These are phyloP conservation scores for Percopsis transmontana DNA, from an alignment of 2,113 vertebrate genomes.

Conservation along the genomic window DNA sequence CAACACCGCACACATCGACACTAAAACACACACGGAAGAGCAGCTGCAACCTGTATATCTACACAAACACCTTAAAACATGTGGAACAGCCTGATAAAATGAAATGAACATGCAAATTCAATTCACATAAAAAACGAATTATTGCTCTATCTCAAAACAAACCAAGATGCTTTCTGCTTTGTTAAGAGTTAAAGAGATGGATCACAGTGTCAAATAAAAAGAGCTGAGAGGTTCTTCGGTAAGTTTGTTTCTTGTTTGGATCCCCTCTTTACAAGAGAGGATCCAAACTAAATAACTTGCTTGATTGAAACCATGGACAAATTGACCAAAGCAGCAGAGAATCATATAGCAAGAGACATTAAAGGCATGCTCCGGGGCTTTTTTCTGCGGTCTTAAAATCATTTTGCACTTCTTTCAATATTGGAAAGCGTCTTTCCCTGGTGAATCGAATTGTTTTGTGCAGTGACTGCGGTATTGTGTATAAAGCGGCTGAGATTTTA, in stretches of 20 bases:
- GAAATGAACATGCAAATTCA: slow-evolving; percentile 14
- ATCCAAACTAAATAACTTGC: slow-evolving; percentile 58
- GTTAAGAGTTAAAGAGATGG: slow-evolving; percentile 14
- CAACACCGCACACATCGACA: slow-evolving; percentile 5
- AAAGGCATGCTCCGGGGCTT: slow-evolving; percentile 55
- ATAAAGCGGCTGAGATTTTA: slow-evolving; percentile 51
- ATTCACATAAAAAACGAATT: slow-evolving; percentile 26
- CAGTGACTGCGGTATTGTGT: slow-evolving; percentile 56
- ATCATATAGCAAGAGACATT: slow-evolving; percentile 48
- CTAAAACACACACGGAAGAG: background rate
- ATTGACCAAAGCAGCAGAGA: slow-evolving; percentile 44
- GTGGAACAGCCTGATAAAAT: slow-evolving; percentile 19
- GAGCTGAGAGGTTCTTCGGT: slow-evolving; percentile 16
- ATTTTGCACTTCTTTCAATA: slow-evolving; percentile 65
- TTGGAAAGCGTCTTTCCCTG: slow-evolving; percentile 51
- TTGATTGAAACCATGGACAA: slow-evolving; percentile 67
- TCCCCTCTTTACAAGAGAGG: slow-evolving; percentile 45
- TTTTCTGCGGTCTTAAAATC: slow-evolving; percentile 64
- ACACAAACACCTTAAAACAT: slow-evolving; percentile 27
- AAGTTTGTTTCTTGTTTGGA: slow-evolving; percentile 45
- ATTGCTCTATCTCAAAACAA: slow-evolving; percentile 33
- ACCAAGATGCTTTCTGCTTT: slow-evolving; percentile 23
- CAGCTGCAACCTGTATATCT: slow-evolving; percentile 8
- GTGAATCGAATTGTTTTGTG: slow-evolving; percentile 56
- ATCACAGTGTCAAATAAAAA: slow-evolving; percentile 31